These are phyloP conservation scores for Serrognathus titanus DNA, from an alignment of 2,888 invertebrate species.

Conservation along the genomic window DNA sequence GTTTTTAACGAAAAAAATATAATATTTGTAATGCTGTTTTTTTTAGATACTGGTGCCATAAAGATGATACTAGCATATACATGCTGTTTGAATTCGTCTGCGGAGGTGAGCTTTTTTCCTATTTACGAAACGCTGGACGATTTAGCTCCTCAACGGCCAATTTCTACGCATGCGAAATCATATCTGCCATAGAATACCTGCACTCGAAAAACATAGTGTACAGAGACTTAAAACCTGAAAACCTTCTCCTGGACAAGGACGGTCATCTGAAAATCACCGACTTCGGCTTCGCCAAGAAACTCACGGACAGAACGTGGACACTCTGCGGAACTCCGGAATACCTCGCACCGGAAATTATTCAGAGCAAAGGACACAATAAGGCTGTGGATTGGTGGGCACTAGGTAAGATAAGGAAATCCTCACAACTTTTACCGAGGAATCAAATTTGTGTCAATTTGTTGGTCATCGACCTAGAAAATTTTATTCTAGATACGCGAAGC, in stretches of 20 bases:
- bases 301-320: constrained; percentile 94
- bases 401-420: constrained; percentile 54
- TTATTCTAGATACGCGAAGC: no score
- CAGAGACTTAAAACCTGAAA: constrained; percentile 90
- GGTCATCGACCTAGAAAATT: no score
- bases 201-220: constrained; percentile 87
- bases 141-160: constrained; percentile 83
- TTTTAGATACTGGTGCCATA: constrained; percentile 85
- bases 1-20: no score
- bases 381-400: constrained; percentile 99
- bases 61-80: constrained; percentile 87
- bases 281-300: constrained; percentile 95
- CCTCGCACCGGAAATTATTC: constrained; percentile 94
- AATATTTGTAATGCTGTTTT: no score
- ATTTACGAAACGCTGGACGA: constrained; percentile 85
- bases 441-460: no score
- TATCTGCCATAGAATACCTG: constrained; percentile 89
- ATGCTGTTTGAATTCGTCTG: constrained; percentile 97
- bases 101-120: constrained; percentile 95
- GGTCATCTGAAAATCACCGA: constrained; percentile 97
- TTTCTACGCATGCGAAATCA: constrained; percentile 94
- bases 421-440: no score
- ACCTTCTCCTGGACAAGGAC: constrained; percentile 84
- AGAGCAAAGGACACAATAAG: constrained; percentile 96
- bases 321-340: constrained; percentile 97